Evolutionary conservation across 2,797 vertebrate genomes (phyloP), one percentile per base, ranked within the genome.

Genomic region (Alectoris magna): DNA sequence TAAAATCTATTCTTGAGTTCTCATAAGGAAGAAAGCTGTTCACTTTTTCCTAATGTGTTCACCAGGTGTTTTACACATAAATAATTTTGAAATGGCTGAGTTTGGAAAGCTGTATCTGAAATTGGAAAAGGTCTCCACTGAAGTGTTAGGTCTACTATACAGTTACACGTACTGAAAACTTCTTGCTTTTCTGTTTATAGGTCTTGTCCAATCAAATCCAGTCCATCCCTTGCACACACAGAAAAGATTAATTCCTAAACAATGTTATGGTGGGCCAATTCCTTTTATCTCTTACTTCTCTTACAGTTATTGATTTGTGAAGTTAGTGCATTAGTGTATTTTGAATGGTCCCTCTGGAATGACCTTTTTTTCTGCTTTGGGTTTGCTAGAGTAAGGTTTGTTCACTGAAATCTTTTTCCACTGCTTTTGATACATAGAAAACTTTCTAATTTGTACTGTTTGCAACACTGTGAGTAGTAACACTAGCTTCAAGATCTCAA

Each of bases 61-160:
- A 91, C 91, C 92, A 96, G 94, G 91, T 95, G 91, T 76, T 94
- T 88, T 91, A 92, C 48, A 77, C 80, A 95, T 90, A 91, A 78
- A 90, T 91, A 87, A 87, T 68, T 88, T 53, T 81, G 34, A 91
- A 94, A 81, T 58, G 73, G 24, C 48, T 88, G 69, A 46, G 31
- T 82, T 84, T 94, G 85, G 92, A 94, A 94, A 87, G 66, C 38
- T 91, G 64, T 64, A 4, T 48, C 60, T 76, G 59, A 91, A 76
- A 49, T 84, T 94, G 93, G 94, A 90, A 82, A 22, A 73, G 64
- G 41, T 74, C 41, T 79, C 41, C 53, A 26, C 44, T 74, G 77
- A 93, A 92, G 88, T 84, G 82, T 84, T 92, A 84, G 60, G 53
- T 91, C 60, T 88, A 46, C 73, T 86, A 58, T 81, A 77, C 16